A percentile compares a stretch with the other conserved stretches of the same genome.
Evolutionary conservation across 1,140 invertebrate genomes (phyloP).

Genomic region (Zaprionus capensis): DNA sequence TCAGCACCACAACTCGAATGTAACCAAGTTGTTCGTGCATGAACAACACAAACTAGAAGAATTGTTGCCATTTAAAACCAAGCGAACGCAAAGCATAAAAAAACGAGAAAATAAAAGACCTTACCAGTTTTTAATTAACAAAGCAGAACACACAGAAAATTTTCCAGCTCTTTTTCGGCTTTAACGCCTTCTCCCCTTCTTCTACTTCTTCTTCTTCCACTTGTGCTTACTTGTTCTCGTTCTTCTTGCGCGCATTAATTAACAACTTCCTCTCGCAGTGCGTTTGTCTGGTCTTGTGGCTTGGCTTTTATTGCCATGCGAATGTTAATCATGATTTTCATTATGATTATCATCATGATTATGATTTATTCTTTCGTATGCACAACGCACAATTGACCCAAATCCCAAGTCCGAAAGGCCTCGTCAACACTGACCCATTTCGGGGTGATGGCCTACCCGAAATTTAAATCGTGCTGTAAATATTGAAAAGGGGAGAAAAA

Average conservation of each 20-base stretch:
- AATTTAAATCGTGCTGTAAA: constrained; percentile 25
- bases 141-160: constrained; percentile 50
- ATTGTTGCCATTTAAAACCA: constrained; percentile 36
- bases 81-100: constrained; percentile 11
- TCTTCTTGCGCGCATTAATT: constrained; percentile 64
- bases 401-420: constrained; percentile 50
- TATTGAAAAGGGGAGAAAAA: constrained; percentile 7
- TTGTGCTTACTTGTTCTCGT: background rate
- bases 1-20: constrained; percentile 54
- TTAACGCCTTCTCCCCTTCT: constrained; percentile 3
- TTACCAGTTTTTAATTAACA: constrained; percentile 70
- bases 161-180: constrained; percentile 54
- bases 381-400: constrained; percentile 73
- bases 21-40: constrained; percentile 70
- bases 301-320: constrained; percentile 59
- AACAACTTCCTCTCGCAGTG: constrained; percentile 68
- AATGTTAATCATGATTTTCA: constrained; percentile 66
- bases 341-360: constrained; percentile 32
- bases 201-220: constrained; percentile 3
- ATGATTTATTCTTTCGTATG: constrained; percentile 63
- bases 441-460: constrained; percentile 8
- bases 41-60: constrained; percentile 39
- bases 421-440: constrained; percentile 73
- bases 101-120: constrained; percentile 11
- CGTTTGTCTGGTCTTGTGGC: constrained; percentile 8